Conservation (phyloP, 2,888 invertebrate genomes). For the Dolichomitus sp. region DNA sequence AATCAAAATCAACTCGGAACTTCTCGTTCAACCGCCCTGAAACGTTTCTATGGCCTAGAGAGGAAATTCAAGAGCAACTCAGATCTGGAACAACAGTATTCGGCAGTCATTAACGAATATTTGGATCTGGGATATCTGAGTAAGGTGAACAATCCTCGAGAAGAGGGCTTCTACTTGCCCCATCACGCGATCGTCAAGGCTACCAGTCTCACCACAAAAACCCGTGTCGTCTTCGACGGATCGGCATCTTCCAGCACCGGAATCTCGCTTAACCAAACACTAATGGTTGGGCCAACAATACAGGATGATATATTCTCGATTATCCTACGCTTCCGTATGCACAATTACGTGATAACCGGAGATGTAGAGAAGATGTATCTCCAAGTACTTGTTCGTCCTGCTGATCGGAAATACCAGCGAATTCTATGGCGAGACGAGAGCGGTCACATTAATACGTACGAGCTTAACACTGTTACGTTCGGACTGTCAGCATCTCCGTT, state of each 20-base stretch:
- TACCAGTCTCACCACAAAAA: conserved; percentile 49
- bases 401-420: too few relatives aligned
- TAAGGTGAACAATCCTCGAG: not conserved
- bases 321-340: conserved; percentile 46
- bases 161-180: conserved; percentile 50
- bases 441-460: too few relatives aligned
- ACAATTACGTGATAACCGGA: conserved; percentile 20
- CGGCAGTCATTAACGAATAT: conserved; percentile 50
- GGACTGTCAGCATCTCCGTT: too few relatives aligned
- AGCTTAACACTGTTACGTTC: too few relatives aligned
- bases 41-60: conserved; percentile 41
- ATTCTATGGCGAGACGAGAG: too few relatives aligned
- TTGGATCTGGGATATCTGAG: conserved; percentile 38
- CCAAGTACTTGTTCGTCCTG: too few relatives aligned
- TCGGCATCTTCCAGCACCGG: conserved; percentile 50
- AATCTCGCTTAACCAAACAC: conserved; percentile 47
- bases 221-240: conserved; percentile 50
- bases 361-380: too few relatives aligned
- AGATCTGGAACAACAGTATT: conserved; percentile 40
- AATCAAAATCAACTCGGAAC: conserved; percentile 39
- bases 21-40: conserved; percentile 42
- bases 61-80: conserved; percentile 40
- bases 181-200: conserved; percentile 46
- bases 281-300: conserved; percentile 52
- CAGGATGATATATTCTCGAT: conserved; percentile 54